phyloP scores from a whole-genome alignment of 2,888 invertebrate genomes.

The Pristionchus maxplancki region DNA sequence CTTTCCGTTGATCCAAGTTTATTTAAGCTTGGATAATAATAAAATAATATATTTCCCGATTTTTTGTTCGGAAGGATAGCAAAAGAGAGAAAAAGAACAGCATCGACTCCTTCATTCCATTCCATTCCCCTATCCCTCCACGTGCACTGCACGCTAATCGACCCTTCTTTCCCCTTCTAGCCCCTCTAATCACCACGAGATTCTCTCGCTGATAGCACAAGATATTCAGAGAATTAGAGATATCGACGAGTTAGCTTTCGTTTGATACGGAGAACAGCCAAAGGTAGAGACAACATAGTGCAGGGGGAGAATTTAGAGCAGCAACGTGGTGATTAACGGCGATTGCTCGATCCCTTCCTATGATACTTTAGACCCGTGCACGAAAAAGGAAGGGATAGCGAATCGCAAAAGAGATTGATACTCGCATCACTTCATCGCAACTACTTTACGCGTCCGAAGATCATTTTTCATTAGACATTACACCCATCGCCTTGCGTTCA shows the following conservation, averaged over 20 bases:
- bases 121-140: background rate
- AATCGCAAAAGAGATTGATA: conserved; percentile 11
- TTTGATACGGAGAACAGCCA: background rate
- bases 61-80: no score
- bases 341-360: background rate
- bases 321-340: conserved; percentile 16
- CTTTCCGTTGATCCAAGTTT: no score
- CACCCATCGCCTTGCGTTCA: no score
- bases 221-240: conserved; percentile 20
- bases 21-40: no score
- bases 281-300: background rate
- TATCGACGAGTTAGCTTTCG: background rate
- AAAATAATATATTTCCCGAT: no score
- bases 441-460: background rate
- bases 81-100: background rate
- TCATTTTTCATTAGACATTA: background rate
- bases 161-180: background rate
- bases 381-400: conserved; percentile 5
- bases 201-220: background rate
- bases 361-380: conserved; percentile 22
- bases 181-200: background rate
- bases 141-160: conserved; percentile 20
- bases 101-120: background rate
- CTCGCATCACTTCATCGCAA: background rate
- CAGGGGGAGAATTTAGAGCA: conserved; percentile 26